A percentile compares a stretch with the other conserved stretches of the same genome.
Conservation (phyloP, 2,888 invertebrate genomes). For the Andrena bucephala region DNA sequence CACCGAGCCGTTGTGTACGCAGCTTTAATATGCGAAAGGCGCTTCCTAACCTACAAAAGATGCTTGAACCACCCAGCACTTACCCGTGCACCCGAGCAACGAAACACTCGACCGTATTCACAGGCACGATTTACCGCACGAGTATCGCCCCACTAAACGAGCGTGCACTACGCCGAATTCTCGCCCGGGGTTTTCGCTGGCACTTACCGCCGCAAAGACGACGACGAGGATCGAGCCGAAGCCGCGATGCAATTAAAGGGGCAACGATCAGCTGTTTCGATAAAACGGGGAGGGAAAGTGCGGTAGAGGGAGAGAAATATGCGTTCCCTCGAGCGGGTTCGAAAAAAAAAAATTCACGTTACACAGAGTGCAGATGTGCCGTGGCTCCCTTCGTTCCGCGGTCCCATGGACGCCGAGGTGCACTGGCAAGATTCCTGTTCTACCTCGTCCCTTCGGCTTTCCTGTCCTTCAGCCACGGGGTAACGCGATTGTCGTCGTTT, state of each 20-base stretch:
- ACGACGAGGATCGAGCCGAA: slow-evolving; percentile 24
- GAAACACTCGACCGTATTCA: slow-evolving; percentile 51
- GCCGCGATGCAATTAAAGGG: slow-evolving; percentile 67
- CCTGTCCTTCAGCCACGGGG: slow-evolving; percentile 2
- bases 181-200: slow-evolving; percentile 1
- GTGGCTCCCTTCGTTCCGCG: slow-evolving; percentile 29
- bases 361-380: slow-evolving; percentile 29
- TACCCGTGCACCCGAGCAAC: slow-evolving; percentile 48
- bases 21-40: slow-evolving; percentile 55
- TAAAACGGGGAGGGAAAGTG: slow-evolving; percentile 43
- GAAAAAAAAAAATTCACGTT: slow-evolving; percentile 23
- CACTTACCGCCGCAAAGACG: slow-evolving; percentile 56
- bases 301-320: slow-evolving; percentile 35
- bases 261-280: slow-evolving; percentile 73
- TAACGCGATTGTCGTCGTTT: slow-evolving; percentile 6
- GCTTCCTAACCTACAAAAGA: slow-evolving; percentile 72
- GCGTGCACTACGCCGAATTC: slow-evolving; percentile 33
- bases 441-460: slow-evolving; percentile 37
- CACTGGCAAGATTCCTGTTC: slow-evolving; percentile 35
- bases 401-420: slow-evolving; percentile 20
- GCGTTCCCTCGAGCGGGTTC: slow-evolving; percentile 20
- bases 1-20: slow-evolving; percentile 38
- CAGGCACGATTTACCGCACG: slow-evolving; percentile 38
- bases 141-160: slow-evolving; percentile 38
- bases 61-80: slow-evolving; percentile 49